A percentile compares a stretch with the other conserved stretches of the same genome.
phyloP scores from a whole-genome alignment of 2,888 invertebrate species.

The Polymixis flavicincta region DNA sequence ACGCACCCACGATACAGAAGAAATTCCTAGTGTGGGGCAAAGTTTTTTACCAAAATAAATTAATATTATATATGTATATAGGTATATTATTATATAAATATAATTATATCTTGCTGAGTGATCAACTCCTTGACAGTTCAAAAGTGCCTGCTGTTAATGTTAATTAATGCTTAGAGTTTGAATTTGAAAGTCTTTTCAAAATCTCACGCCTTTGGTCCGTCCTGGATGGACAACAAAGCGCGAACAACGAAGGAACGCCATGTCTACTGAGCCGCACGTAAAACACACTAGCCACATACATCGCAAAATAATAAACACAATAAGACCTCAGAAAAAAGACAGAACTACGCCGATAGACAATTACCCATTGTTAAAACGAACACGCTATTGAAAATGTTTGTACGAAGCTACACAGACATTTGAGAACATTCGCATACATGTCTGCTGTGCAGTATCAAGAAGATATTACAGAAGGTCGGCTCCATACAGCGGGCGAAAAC shows the following conservation, averaged over 20 bases:
- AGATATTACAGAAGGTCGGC: constrained; percentile 12
- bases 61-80: too few relatives aligned
- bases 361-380: constrained; percentile 26
- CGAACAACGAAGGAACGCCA: background rate
- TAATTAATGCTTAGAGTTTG: background rate
- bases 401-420: constrained; percentile 34
- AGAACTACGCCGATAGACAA: constrained; percentile 23
- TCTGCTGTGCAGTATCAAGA: background rate
- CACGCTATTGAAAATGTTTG: constrained; percentile 44
- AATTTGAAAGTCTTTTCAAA: background rate
- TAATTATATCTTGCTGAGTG: too few relatives aligned
- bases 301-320: constrained; percentile 23
- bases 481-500: background rate
- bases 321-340: background rate
- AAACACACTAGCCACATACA: background rate
- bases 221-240: background rate
- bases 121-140: background rate
- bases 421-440: constrained; percentile 33
- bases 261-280: background rate
- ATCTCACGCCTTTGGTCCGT: background rate
- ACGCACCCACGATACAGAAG: too few relatives aligned
- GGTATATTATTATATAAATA: too few relatives aligned
- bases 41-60: too few relatives aligned
- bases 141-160: background rate
- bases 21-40: too few relatives aligned